Percentiles rank a stretch among this genome's conserved stretches.
Evolutionary conservation across 2,113 vertebrate genomes (phyloP).

Genomic region (Murina feae): DNA sequence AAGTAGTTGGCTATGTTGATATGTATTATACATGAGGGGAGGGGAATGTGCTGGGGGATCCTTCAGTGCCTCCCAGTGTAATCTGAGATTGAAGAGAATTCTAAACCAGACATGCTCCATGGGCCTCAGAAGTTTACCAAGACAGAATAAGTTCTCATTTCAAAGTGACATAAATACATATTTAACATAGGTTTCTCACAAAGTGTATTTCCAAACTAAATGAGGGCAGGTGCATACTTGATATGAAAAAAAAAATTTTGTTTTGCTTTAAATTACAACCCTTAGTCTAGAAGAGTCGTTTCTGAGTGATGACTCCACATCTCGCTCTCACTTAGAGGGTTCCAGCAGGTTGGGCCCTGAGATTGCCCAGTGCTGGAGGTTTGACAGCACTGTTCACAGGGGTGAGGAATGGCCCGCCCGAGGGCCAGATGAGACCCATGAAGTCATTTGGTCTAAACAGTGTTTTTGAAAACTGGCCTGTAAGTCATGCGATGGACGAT

Average conservation of each 20-base stretch:
- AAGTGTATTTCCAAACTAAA: background rate
- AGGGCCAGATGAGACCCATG: too few relatives aligned
- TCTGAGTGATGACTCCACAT: background rate
- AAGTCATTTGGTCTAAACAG: background rate
- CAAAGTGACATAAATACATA: background rate
- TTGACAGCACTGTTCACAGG: too few relatives aligned
- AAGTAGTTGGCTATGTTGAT: background rate
- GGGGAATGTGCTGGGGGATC: rapidly evolving
- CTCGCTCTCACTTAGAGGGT: background rate
- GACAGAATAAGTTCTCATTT: background rate
- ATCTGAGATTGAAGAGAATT: background rate
- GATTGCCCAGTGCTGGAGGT: background rate
- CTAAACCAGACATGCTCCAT: background rate
- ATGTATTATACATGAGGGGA: rapidly evolving
- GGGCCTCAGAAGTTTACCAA: background rate
- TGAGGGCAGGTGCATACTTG: background rate
- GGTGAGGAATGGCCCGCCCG: too few relatives aligned
- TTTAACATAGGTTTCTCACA: background rate
- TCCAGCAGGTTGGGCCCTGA: background rate
- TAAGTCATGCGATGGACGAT: background rate
- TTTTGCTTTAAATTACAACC: background rate
- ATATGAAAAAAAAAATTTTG: background rate
- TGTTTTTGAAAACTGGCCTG: background rate
- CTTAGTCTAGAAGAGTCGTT: background rate
- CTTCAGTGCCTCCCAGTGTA: too few relatives aligned